phyloP scores from a whole-genome alignment of 2,888 invertebrate genomes.

The Rhingia rostrata region DNA sequence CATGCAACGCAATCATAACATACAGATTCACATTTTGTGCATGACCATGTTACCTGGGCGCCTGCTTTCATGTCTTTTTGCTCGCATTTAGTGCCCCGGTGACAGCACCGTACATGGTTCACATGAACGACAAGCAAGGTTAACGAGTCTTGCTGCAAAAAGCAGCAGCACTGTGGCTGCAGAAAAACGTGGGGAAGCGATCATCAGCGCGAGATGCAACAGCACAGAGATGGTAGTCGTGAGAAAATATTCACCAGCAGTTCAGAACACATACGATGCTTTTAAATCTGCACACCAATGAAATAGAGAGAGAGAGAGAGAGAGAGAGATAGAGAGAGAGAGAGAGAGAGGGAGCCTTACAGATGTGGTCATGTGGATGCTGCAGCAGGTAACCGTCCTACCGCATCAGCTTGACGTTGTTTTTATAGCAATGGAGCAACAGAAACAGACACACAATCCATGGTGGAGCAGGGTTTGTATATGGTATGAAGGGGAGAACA shows the following conservation, averaged over 20 bases:
- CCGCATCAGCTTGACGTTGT: not conserved
- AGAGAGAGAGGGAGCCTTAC: not conserved
- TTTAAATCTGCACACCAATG: slow-evolving; percentile 46
- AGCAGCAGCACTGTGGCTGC: slow-evolving; percentile 35
- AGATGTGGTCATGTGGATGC: not conserved
- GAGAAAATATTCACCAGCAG: slow-evolving; percentile 32
- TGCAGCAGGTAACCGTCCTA: slow-evolving; percentile 34
- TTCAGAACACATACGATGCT: no score
- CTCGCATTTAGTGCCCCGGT: slow-evolving; percentile 59
- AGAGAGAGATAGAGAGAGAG: not conserved
- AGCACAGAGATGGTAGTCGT: slow-evolving; percentile 40
- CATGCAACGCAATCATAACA: not conserved
- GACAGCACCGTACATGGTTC: slow-evolving; percentile 70
- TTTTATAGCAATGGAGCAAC: not conserved
- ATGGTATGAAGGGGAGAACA: not conserved
- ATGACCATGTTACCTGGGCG: slow-evolving; percentile 66
- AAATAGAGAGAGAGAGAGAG: slow-evolving; percentile 9
- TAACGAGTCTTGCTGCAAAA: slow-evolving; percentile 66
- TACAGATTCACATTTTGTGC: not conserved
- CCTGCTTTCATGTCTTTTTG: slow-evolving; percentile 57
- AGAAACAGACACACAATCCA: slow-evolving; percentile 6
- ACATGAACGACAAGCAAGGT: slow-evolving; percentile 69
- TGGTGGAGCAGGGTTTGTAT: not conserved
- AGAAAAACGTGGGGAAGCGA: slow-evolving; percentile 60
- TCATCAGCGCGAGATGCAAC: slow-evolving; percentile 39